Base-by-base conservation (phyloP, 2,113 vertebrate species). In the Mastomys coucha region DNA sequence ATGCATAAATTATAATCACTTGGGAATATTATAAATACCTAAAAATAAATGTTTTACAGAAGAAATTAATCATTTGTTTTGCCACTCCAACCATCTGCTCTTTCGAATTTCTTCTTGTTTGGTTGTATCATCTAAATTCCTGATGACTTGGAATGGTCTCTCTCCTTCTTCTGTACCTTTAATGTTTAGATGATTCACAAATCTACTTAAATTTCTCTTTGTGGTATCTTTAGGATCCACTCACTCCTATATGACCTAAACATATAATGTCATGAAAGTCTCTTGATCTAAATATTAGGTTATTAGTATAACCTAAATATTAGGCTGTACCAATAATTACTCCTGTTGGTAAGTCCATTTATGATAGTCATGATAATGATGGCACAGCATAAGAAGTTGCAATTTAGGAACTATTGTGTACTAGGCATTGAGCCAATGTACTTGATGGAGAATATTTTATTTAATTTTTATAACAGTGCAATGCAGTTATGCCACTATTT, bases 1-100 rank as follows among this genome's bases (percentile, higher is more conserved):
- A 87, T 91, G 53, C 33, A 33, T 69, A 4, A 6, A 63, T 58
- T 73, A 82, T 82, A 22, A 75, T 78, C 77, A 89, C 28, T 88
- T 92, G 19, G 16, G 20, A 88, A 36, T 88, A 89, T 89, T 94
- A 96, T 12, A 87, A 28, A 81, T 22, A 87, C 2, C 1, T 89
- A 20, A 69, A 94, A 87, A 56, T 91, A 72, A 78, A 10, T 90
- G 26, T 88, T 94, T 95, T 85, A 78, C 17, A 65, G 86, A 89
- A 77, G 1, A 78, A 93, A 93, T 65, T 73, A 2, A 80, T 77
- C 70, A 92, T 96, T 28, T 91, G 24, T 95, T 96, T n/a, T 88
- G 39, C 63, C 53, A 89, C 36, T 3, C 24, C 73, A 78, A 69
- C 12, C 36, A 63, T 20, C 12, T 70, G 1, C 1, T 81, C 31